Base-by-base conservation (phyloP, 2,797 vertebrate genomes). In the Sebastes itinus region DNA sequence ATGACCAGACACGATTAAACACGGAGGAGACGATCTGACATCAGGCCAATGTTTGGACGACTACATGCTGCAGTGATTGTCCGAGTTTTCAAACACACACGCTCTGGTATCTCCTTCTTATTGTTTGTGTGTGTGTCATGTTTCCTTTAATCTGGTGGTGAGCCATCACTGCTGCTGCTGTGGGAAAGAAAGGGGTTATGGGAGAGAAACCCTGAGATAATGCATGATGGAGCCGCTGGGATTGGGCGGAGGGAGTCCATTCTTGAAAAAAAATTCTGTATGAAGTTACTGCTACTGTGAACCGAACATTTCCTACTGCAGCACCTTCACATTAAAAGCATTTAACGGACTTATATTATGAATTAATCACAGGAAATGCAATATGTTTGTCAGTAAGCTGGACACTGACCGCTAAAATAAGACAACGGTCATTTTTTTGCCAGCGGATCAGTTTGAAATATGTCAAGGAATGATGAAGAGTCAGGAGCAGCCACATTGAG, bases 11-110 rank as follows among this genome's bases (percentile, higher is more conserved):
- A 9, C 16, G 23, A 23, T 32, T 16, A 42, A 25, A 69, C 12
- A 16, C 4, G 75, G 56, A 72, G 35, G 70, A 78, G 75, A 25
- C 11, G 65, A 60, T 75, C 3, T 28, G 56, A 49, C 28, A 33
- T 9, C 33, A 70, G 67, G 7, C 11, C 3, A 70, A 65, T 80
- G 77, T 88, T 87, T 88, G 63, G 68, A 72, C 11, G 46, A 58
- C 35, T 35, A 89, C 86, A 90, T 87, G 80, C 49, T 16, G 80
- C 56, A 35, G 42, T 66, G 88, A 92, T 89, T 92, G 90, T 92
- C 78, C 52, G 27, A 60, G 23, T 6, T 68, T 78, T 75, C 56
- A 77, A 49, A 79, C 80, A 87, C 60, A 64, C 54, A 64, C 54
- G 1, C 25, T 60, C 58, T 61, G 38, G 5, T 62, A 46, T 81